A percentile compares a stretch with the other conserved stretches of the same genome.
Evolutionary conservation across 1,140 invertebrate species (phyloP).

Genomic region (Sycophila sp.): DNA sequence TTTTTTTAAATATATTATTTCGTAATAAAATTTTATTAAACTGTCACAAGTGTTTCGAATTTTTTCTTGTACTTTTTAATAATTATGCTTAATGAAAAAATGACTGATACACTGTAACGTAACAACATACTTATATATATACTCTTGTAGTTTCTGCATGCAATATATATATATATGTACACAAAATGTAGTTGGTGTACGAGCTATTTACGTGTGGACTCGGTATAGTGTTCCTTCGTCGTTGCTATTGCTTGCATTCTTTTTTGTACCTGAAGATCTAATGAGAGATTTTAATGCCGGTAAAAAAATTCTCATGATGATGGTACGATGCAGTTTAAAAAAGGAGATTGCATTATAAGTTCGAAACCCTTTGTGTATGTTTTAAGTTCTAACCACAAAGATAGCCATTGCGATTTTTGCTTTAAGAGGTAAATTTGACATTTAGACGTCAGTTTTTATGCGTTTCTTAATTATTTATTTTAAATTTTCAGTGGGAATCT

Average conservation of each 20-base stretch:
- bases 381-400: conserved; percentile 68
- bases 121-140: not conserved
- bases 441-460: conserved; percentile 21
- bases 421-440: conserved; percentile 66
- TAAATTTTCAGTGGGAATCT: conserved; percentile 70
- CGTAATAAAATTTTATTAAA: not conserved
- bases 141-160: not conserved
- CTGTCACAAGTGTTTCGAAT: not conserved
- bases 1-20: conserved; percentile 16
- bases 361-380: conserved; percentile 73
- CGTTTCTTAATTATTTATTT: conserved; percentile 5
- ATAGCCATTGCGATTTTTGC: conserved; percentile 72
- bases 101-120: not conserved
- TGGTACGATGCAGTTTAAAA: conserved; percentile 48
- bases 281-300: too few species aligned
- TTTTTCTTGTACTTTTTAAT: too few species aligned
- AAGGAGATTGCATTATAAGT: conserved; percentile 67
- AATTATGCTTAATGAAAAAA: too few species aligned
- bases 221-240: too few species aligned
- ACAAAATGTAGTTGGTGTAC: too few species aligned
- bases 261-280: too few species aligned
- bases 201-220: too few species aligned
- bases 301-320: not conserved
- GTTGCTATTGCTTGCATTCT: too few species aligned
- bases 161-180: too few species aligned